Percentiles rank a stretch among this genome's conserved stretches.
These are phyloP conservation scores for Noctua comes DNA, from an alignment of 2,888 invertebrate species.

Conservation along the genomic window DNA sequence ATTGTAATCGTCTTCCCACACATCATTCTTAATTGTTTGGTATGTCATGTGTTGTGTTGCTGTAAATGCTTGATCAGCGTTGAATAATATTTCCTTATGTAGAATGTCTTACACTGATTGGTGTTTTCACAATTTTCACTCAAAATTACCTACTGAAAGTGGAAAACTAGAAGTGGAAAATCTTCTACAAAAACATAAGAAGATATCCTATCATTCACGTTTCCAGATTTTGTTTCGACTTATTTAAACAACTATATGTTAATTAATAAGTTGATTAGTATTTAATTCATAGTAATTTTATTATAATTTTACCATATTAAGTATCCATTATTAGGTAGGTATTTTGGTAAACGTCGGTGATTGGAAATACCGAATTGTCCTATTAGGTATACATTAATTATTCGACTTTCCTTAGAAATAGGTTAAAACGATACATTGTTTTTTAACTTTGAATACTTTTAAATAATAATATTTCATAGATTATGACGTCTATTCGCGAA, in stretches of 20 bases:
- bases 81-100: slow-evolving; percentile 1
- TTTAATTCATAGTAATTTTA: slow-evolving; percentile 14
- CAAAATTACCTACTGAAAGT: background rate
- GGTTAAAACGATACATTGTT: background rate
- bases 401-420: background rate
- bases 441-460: background rate
- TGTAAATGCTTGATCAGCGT: slow-evolving; percentile 4
- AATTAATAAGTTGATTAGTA: slow-evolving; percentile 27
- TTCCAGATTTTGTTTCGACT: background rate
- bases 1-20: slow-evolving; percentile 42
- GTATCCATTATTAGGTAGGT: background rate
- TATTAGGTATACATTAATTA: background rate
- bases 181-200: background rate
- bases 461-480: background rate
- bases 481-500: slow-evolving; percentile 60
- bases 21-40: slow-evolving; percentile 42
- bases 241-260: background rate
- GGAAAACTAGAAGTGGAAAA: background rate
- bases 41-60: slow-evolving; percentile 3
- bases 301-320: background rate
- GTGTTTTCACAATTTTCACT: background rate
- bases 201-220: background rate
- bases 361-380: slow-evolving; percentile 1
- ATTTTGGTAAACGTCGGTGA: background rate
- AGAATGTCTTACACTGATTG: background rate